Conservation (phyloP, 1,140 invertebrate genomes). For the Danaus plexippus region DNA sequence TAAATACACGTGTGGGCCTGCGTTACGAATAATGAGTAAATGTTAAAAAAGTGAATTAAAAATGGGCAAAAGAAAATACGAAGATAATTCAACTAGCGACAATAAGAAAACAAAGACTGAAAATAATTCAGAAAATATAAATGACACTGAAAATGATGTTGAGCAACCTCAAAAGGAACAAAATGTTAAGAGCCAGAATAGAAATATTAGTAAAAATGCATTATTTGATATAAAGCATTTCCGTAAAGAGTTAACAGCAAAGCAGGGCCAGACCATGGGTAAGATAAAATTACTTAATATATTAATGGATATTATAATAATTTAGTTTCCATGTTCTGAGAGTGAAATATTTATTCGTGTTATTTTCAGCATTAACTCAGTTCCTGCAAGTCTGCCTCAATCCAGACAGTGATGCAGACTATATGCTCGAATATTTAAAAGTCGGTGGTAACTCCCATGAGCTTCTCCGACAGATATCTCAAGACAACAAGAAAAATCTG, state of each 20-base stretch:
- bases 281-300: slow-evolving; percentile 20
- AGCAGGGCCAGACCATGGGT: slow-evolving; percentile 61
- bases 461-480: slow-evolving; percentile 73
- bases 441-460: slow-evolving; percentile 78
- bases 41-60: slow-evolving; percentile 5
- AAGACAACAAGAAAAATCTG: slow-evolving; percentile 73
- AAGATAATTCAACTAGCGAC: slow-evolving; percentile 25
- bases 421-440: slow-evolving; percentile 76
- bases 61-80: slow-evolving; percentile 62
- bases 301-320: neutral
- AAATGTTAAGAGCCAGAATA: slow-evolving; percentile 13
- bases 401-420: slow-evolving; percentile 65
- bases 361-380: slow-evolving; percentile 69
- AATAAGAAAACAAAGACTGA: slow-evolving; percentile 33
- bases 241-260: slow-evolving; percentile 53
- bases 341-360: slow-evolving; percentile 4
- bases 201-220: slow-evolving; percentile 23
- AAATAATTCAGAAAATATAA: slow-evolving; percentile 15
- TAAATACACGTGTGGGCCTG: slow-evolving; percentile 37
- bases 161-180: slow-evolving; percentile 43
- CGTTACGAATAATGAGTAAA: neutral
- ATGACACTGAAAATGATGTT: slow-evolving; percentile 16
- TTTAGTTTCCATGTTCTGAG: neutral
- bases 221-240: slow-evolving; percentile 68
- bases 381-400: slow-evolving; percentile 70